Conservation (phyloP, 2,888 invertebrate genomes). For the Sturmia bella region DNA sequence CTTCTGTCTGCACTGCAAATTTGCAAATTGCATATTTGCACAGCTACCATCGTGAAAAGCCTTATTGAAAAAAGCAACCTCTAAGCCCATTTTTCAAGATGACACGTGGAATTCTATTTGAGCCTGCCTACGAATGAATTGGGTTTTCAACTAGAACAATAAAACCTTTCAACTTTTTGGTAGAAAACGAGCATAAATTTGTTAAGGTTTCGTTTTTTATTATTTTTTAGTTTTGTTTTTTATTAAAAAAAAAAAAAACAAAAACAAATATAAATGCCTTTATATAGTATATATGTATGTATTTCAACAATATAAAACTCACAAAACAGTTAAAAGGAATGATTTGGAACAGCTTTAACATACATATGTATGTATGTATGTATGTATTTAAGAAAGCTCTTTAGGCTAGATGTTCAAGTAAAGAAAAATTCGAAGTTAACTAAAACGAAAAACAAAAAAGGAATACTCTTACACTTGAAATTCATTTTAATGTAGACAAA, state of each 20-base stretch:
- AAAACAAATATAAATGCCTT: constrained; percentile 38
- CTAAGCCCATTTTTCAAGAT: neutral
- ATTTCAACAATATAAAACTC: neutral
- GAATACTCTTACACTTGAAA: neutral
- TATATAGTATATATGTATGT: constrained; percentile 48
- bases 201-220: constrained; percentile 3
- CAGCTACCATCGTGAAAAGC: no score
- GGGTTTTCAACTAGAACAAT: constrained; percentile 37
- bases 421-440: constrained; percentile 30
- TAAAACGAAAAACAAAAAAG: constrained; percentile 12
- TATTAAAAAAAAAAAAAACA: constrained; percentile 6
- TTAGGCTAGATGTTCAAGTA: constrained; percentile 1
- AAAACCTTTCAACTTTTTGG: constrained; percentile 22
- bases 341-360: neutral
- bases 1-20: no score
- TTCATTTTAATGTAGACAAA: constrained; percentile 41
- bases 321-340: neutral
- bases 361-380: no score
- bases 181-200: neutral
- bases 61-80: no score
- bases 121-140: neutral
- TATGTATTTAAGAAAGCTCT: constrained; percentile 15
- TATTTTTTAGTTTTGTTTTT: constrained; percentile 1
- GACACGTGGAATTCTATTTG: neutral
- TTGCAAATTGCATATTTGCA: no score